Evolutionary conservation across 2,888 invertebrate species (phyloP).

Genomic region (Drosophila niveifrons): DNA sequence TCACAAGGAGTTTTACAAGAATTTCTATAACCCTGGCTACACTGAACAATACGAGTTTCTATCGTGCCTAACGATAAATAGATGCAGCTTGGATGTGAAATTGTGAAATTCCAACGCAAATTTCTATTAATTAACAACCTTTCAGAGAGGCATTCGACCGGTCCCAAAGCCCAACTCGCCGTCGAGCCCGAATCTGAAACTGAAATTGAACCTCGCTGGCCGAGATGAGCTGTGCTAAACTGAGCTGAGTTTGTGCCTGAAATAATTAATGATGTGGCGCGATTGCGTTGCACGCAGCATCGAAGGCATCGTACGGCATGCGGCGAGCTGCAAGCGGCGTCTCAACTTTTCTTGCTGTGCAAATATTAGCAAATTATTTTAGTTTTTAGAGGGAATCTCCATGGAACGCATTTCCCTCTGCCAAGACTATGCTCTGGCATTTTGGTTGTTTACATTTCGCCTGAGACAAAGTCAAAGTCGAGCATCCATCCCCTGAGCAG

Average conservation of each 20-base stretch:
- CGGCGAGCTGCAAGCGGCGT: slow-evolving; percentile 18
- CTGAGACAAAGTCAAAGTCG: slow-evolving; percentile 59
- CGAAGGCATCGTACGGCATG: background rate
- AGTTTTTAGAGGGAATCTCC: slow-evolving; percentile 72
- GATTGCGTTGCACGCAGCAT: slow-evolving; percentile 30
- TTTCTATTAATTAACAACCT: slow-evolving; percentile 72
- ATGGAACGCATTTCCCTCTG: slow-evolving; percentile 34
- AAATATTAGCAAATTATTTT: slow-evolving; percentile 83
- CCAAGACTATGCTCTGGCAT: slow-evolving; percentile 49
- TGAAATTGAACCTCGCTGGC: slow-evolving; percentile 41
- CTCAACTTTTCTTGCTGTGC: slow-evolving; percentile 70
- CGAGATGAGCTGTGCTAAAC: slow-evolving; percentile 36
- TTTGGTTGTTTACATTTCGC: slow-evolving; percentile 17
- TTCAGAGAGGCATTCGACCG: slow-evolving; percentile 49
- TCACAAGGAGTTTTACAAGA: background rate
- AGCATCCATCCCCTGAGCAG: slow-evolving; percentile 38
- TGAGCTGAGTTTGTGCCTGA: slow-evolving; percentile 54
- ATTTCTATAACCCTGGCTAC: slow-evolving; percentile 7
- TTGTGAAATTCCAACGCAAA: slow-evolving; percentile 72
- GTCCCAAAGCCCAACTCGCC: slow-evolving; percentile 17
- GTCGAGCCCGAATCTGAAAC: slow-evolving; percentile 28
- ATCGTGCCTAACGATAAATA: slow-evolving; percentile 15
- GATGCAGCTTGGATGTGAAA: slow-evolving; percentile 26
- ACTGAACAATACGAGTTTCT: slow-evolving; percentile 4
- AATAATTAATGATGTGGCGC: slow-evolving; percentile 78